Base-by-base conservation (phyloP, 2,888 invertebrate genomes). In the Asteroscopus sphinx region DNA sequence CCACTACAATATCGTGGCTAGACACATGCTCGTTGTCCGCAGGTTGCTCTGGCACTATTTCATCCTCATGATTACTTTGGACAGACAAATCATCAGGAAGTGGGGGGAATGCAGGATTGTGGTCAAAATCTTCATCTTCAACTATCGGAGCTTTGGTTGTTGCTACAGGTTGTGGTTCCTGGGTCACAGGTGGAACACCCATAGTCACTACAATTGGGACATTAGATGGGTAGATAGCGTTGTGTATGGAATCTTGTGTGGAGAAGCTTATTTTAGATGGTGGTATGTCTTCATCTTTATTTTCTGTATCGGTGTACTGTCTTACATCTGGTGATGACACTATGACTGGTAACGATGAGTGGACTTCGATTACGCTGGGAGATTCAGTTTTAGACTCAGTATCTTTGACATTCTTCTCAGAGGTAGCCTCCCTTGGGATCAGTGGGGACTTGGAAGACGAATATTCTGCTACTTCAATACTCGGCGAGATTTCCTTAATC, bases 101-200 rank as follows among this genome's bases (percentile, higher is more conserved):
- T 0, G 94, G 94, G 0, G 94, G 94, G 51, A 94, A 94, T 5
- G 93, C 93, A 8, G 94, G 94, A 59, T 93, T 93, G 42, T 90
- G 93, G 33, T 93, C 93, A 12, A 90, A 87, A 59, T 94, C 93
- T 59, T 94, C 93, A 62, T 94, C 93, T 67, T 93, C 92, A 6
- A 92, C 76, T 1, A 88, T 76, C 1, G 90, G 82, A 15, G 89
- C 76, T 74, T 90, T 91, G 0, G 87, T 88, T 15, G 81, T 84
- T 3, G 78, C 79, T n/a, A 81, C 71, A 6, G 79, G 68, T 25
- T 78, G 32, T 21, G 79, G 73, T 33, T 83, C 80, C 17, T 76
- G 62, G 7, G 73, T 73, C 9, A 77, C 57, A 1, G 85, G 72
- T 0, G 86, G 81, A 11, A 77, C 68, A 15, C 87, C 88, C 79